phyloP scores from a whole-genome alignment of 2,113 vertebrate genomes.

The Coptodon bakossiorum region DNA sequence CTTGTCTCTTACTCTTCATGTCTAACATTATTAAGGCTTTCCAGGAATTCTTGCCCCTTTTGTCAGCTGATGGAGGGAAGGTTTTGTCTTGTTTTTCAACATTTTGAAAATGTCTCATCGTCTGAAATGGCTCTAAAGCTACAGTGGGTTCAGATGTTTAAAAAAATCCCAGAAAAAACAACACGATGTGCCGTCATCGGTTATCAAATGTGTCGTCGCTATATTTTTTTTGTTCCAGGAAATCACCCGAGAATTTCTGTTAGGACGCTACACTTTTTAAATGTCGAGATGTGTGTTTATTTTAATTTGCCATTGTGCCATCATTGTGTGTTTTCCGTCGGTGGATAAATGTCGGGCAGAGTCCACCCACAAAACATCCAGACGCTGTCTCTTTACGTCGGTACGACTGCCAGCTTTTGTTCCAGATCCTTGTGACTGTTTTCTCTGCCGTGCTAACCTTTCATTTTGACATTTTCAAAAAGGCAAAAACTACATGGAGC shows the following conservation, averaged over 20 bases:
- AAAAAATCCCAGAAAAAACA: not conserved
- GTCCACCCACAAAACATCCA: not conserved
- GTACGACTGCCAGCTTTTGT: conserved; percentile 15
- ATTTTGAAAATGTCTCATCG: not conserved
- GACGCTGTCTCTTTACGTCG: not conserved
- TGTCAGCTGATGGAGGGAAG: not conserved
- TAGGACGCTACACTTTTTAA: conserved; percentile 1
- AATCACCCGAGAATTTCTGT: not conserved
- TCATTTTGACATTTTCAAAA: conserved; percentile 58
- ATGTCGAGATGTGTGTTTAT: conserved; percentile 28
- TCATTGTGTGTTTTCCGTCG: not conserved
- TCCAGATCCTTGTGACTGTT: conserved; percentile 23
- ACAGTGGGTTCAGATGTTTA: not conserved
- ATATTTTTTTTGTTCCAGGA: not conserved
- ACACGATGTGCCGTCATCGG: conserved; percentile 1
- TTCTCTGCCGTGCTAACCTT: conserved; percentile 35
- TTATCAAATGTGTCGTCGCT: not conserved
- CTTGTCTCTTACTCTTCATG: not conserved
- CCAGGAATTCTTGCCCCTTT: conserved; percentile 21
- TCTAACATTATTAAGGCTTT: conserved; percentile 1
- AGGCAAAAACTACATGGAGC: conserved; percentile 36
- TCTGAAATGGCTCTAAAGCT: not conserved
- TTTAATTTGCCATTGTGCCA: not conserved
- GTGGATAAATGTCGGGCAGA: not conserved
- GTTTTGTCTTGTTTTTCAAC: not conserved